Evolutionary conservation across 2,888 invertebrate species (phyloP), one percentile per base, ranked within the genome.

Genomic region (Torymus texanus): DNA sequence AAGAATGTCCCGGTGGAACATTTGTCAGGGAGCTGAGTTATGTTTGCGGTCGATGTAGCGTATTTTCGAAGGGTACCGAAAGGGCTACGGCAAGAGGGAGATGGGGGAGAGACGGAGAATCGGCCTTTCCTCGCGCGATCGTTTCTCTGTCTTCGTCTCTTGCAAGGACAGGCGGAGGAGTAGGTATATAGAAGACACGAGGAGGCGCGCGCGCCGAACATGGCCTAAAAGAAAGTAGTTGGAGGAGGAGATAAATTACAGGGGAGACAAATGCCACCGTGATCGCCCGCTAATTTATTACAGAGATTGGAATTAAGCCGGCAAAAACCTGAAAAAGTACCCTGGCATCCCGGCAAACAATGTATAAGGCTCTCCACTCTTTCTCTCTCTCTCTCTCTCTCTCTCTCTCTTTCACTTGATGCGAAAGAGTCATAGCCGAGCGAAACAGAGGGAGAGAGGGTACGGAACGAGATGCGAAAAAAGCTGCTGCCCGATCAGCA

Each of bases 271-370:
- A 88, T 89, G 88, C 89, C 89, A 89, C 89, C 88, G 85, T 89
- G 89, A 89, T 89, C 88, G 89, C 79, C 85, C 82, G 85, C 87
- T 89, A 89, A 89, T 89, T 89, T 89, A 89, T 89, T 86, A 87
- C 86, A 83, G 87, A 84, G 86, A 86, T 86, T 83, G 88, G 87
- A 88, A 89, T 89, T 88, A 87, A 87, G 87, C 87, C 87, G 87
- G 84, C 86, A 88, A 88, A 86, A 88, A 86, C 85, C 83, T 84
- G 85, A 86, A 86, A 86, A 86, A 85, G 85, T 82, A 81, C 71
- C 56, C 75, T 80, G 81, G 83, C 76, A 78, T 72, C 70, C 82
- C 84, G 83, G 79, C 82, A 84, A 88, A 88, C 88, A 88, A 88
- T 88, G 81, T 79, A 29, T n/a, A 16, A 18, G 18, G n/a, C 21